These are phyloP conservation scores for Synanthedon myopaeformis DNA, from an alignment of 2,888 invertebrate species.

Conservation along the genomic window DNA sequence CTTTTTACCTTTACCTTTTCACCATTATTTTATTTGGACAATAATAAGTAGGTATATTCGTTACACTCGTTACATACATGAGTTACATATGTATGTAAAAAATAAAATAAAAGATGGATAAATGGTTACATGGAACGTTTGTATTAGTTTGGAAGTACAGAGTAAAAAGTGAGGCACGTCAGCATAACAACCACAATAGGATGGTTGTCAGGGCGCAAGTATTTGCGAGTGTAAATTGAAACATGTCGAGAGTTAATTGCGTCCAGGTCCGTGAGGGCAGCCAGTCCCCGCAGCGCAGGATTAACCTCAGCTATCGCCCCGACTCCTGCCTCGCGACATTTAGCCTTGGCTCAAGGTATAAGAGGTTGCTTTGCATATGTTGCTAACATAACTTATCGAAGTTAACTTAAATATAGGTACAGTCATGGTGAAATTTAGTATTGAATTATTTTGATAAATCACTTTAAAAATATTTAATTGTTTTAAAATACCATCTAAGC, in stretches of 20 bases:
- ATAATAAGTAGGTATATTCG: no score
- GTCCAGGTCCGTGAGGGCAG: conserved; percentile 38
- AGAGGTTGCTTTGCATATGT: background rate
- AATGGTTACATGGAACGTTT: background rate
- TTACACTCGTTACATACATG: background rate
- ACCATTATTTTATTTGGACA: no score
- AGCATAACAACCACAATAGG: conserved; percentile 17
- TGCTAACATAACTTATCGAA: no score
- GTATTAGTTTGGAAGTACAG: background rate
- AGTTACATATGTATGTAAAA: no score
- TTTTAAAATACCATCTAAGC: no score
- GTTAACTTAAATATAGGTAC: background rate
- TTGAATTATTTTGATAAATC: no score
- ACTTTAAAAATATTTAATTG: no score
- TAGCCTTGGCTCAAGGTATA: background rate
- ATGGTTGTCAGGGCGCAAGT: conserved; percentile 29
- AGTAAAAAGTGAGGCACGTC: background rate
- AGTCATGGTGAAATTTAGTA: no score
- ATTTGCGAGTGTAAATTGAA: conserved; percentile 67
- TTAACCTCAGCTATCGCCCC: conserved; percentile 32
- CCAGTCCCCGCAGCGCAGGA: conserved; percentile 19
- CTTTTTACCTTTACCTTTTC: no score
- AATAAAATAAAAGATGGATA: background rate
- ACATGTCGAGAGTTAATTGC: conserved; percentile 64
- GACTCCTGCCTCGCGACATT: conserved; percentile 20